Percentiles rank a stretch among this genome's conserved stretches.
Evolutionary conservation across 2,113 vertebrate genomes (phyloP).

Genomic region (Orientallactaga bullata): DNA sequence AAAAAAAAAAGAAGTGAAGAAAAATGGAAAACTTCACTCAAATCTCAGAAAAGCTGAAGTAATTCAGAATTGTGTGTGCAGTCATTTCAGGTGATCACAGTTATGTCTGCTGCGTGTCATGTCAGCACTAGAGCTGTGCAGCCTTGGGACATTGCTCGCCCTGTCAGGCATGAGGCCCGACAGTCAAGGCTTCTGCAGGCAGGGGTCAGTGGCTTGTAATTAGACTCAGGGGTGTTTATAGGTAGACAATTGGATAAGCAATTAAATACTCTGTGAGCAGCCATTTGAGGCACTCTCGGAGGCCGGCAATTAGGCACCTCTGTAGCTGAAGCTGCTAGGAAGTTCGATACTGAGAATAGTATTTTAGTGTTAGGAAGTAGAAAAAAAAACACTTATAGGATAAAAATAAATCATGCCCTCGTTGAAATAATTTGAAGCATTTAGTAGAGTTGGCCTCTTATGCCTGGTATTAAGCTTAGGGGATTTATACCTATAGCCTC

Average conservation of each 20-base stretch:
- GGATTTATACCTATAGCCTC: neutral
- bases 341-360: neutral
- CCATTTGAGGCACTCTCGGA: constrained; percentile 45
- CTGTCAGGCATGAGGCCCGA: no score
- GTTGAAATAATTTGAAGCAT: constrained; percentile 2
- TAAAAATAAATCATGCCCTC: constrained; percentile 12
- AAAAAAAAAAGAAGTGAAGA: constrained; percentile 56
- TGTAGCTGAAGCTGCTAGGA: neutral
- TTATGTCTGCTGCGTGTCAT: fast-evolving
- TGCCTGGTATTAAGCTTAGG: neutral
- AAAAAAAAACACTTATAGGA: constrained; percentile 11
- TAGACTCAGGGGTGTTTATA: constrained; percentile 14
- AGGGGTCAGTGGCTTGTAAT: constrained; percentile 51
- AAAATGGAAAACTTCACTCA: constrained; percentile 18
- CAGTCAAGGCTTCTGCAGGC: neutral
- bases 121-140: neutral
- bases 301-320: constrained; percentile 38
- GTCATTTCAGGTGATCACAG: neutral
- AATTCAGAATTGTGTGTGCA: neutral
- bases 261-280: constrained; percentile 69
- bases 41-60: neutral
- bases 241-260: constrained; percentile 56
- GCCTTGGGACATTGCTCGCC: fast-evolving
- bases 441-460: neutral
- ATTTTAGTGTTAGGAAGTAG: neutral